Base-by-base conservation (phyloP, 2,113 vertebrate genomes). In the Gasterosteus aculeatus region DNA sequence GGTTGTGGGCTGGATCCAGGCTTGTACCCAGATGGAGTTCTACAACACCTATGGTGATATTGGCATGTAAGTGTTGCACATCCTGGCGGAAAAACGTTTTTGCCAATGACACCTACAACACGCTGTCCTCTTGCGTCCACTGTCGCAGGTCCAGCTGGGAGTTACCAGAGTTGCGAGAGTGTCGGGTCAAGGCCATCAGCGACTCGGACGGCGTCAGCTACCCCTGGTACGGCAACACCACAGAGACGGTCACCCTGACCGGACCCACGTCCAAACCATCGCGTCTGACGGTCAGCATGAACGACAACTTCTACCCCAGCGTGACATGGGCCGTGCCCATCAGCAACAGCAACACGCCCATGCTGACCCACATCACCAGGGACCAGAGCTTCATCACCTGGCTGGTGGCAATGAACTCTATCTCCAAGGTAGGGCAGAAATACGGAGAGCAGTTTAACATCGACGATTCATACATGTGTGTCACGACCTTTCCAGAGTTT, bases 351-450 rank as follows among this genome's bases (percentile, higher is more conserved):
- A 99, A 98, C 2, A 95, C 97, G 38, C 97, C 98, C 0, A 94
- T 97, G 94, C 94, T 99, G 81, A 99, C 97, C 5, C 95, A 97
- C 91, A 99, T 99, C 93, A 98, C 96, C 80, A 94, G 98, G 88
- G 98, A 99, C 94, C 98, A 99, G 93, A 99, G 98, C 88, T 99
- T 99, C 93, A 99, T 97, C 69, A 99, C 98, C 3, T 99, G 98
- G 98, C 95, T 99, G 69, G 98, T 99, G 88, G 98, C 98, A 78
- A 97, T 99, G 94, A 99, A 99, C 84, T 94, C 96, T 0, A 94
- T 95, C 92, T 98, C 96, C 0, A 97, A 93, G 92, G 92, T 93
- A 75, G 31, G 81, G 19, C 39, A 31, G 7, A 26, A 67, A 47
- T 31, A 29, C 19, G 54, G 19, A 49, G 8, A 75, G 56, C 31